A percentile compares a stretch with the other conserved stretches of the same genome.
phyloP scores from a whole-genome alignment of 2,888 invertebrate species.

The Arge pagana region DNA sequence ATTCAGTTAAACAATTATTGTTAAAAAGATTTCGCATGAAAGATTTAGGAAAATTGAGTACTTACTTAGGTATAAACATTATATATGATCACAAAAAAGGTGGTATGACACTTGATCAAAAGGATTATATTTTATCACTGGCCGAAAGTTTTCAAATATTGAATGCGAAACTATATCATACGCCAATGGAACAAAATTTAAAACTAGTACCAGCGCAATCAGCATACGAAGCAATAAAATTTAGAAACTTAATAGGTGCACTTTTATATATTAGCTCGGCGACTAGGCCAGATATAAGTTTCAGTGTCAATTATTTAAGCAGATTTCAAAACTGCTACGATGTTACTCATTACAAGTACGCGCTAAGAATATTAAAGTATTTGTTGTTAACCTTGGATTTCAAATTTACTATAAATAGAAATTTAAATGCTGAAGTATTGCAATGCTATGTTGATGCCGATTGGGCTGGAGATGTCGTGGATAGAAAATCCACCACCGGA shows the following conservation, averaged over 20 bases:
- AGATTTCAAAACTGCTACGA: constrained; percentile 45
- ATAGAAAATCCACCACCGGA: constrained; percentile 35
- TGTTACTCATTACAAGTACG: constrained; percentile 36
- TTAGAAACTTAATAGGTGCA: constrained; percentile 34
- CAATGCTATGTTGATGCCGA: constrained; percentile 46
- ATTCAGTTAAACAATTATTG: constrained; percentile 36
- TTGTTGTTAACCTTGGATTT: constrained; percentile 37
- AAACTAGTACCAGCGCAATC: constrained; percentile 14
- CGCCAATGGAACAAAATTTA: constrained; percentile 42
- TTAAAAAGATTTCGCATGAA: constrained; percentile 33
- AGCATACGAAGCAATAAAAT: constrained; percentile 33
- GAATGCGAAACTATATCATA: constrained; percentile 35
- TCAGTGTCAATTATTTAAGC: constrained; percentile 46
- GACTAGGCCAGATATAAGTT: constrained; percentile 43
- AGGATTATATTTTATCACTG: constrained; percentile 32
- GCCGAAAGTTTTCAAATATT: constrained; percentile 31
- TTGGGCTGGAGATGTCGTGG: constrained; percentile 42
- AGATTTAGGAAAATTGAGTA: constrained; percentile 43
- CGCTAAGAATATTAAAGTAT: constrained; percentile 41
- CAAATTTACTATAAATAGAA: constrained; percentile 33
- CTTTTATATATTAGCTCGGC: constrained; percentile 41
- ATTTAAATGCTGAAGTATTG: constrained; percentile 18
- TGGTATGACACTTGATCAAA: constrained; percentile 40
- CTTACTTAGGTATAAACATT: constrained; percentile 47
- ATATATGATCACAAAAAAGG: constrained; percentile 34